Conservation (phyloP, 2,113 vertebrate species). For the Tyto alba region DNA sequence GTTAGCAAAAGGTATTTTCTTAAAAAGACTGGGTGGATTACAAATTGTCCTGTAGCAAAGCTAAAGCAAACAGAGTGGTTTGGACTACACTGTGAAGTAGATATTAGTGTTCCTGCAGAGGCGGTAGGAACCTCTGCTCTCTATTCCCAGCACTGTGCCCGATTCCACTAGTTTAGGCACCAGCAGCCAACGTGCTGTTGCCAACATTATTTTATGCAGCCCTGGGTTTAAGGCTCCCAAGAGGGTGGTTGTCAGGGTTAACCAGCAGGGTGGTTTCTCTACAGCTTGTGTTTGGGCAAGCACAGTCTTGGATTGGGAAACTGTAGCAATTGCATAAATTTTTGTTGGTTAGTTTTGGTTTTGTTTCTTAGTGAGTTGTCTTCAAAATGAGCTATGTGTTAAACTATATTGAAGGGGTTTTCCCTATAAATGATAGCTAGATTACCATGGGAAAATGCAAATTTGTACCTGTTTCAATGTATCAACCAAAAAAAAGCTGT, state of each 20-base stretch:
- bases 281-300: neutral
- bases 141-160: neutral
- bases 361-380: neutral
- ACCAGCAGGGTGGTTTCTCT: neutral
- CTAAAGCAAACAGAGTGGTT: neutral
- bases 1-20: neutral
- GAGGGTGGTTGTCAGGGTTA: neutral
- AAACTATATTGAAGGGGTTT: neutral
- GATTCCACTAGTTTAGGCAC: neutral
- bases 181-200: neutral
- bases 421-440: neutral
- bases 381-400: neutral
- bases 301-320: neutral
- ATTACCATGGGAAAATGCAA: neutral
- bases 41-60: neutral
- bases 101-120: neutral
- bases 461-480: neutral
- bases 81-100: neutral
- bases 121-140: neutral
- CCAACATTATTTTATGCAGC: neutral
- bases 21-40: neutral
- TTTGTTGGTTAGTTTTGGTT: neutral
- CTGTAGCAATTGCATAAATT: neutral
- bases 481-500: neutral
- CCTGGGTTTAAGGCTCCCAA: neutral